Evolutionary conservation across 2,113 vertebrate species (phyloP).

Genomic region (Phrynosoma platyrhinos): DNA sequence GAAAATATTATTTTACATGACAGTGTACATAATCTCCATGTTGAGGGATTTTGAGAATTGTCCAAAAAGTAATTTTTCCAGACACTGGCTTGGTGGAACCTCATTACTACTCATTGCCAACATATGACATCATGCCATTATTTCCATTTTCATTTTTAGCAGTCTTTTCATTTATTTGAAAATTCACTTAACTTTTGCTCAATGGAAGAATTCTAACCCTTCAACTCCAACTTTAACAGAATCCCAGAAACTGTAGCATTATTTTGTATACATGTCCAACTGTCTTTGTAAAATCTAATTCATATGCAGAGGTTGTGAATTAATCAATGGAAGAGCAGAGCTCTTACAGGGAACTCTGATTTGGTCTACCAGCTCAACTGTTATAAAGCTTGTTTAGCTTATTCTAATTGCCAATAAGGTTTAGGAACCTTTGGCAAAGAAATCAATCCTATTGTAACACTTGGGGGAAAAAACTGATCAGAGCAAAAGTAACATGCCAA

Average conservation of each 20-base stretch:
- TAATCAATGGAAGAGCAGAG: conserved; percentile 28
- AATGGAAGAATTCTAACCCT: not conserved
- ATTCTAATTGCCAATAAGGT: conserved; percentile 37
- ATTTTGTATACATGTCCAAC: not conserved
- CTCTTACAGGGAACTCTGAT: conserved; percentile 18
- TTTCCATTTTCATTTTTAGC: not conserved
- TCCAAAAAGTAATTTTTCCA: not conserved
- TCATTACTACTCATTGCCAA: not conserved
- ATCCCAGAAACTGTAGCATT: not conserved
- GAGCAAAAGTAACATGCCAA: not conserved
- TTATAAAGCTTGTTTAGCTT: conserved; percentile 30
- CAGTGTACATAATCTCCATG: too few species aligned
- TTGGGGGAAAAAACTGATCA: conserved; percentile 7
- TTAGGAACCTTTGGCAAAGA: conserved; percentile 23
- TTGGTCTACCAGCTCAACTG: conserved; percentile 21
- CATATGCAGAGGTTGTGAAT: conserved; percentile 25
- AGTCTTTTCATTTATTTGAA: too few species aligned
- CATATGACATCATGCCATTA: not conserved
- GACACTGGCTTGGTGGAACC: not conserved
- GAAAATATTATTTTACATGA: too few species aligned
- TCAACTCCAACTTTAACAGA: not conserved
- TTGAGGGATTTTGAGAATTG: too few species aligned
- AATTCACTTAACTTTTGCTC: not conserved
- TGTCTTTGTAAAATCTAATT: conserved; percentile 22
- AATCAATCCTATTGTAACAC: conserved; percentile 25